Percentiles rank a stretch among this genome's conserved stretches.
These are phyloP conservation scores for Harpalus rubripes DNA, from an alignment of 2,888 invertebrate genomes.

Conservation along the genomic window DNA sequence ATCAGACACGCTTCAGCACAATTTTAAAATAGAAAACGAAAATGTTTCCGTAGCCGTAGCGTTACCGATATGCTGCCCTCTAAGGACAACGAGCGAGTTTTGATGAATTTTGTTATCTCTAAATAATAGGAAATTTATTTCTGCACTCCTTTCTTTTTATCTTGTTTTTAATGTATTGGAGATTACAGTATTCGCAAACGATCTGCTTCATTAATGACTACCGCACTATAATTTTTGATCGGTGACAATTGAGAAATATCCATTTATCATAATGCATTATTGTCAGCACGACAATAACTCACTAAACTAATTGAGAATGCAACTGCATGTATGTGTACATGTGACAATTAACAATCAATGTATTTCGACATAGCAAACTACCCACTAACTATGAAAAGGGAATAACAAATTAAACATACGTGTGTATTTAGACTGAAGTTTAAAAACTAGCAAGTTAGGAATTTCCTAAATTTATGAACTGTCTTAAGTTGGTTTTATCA, in stretches of 20 bases:
- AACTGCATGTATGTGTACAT: not conserved
- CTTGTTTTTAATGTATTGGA: not conserved
- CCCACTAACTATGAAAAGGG: not conserved
- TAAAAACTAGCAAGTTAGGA: too few species aligned
- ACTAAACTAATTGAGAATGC: not conserved
- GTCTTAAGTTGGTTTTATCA: too few species aligned
- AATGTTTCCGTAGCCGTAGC: slow-evolving; percentile 47
- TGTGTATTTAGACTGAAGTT: not conserved
- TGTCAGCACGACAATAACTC: not conserved
- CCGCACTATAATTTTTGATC: not conserved
- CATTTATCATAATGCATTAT: slow-evolving; percentile 2
- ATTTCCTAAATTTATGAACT: too few species aligned
- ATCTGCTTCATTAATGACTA: too few species aligned
- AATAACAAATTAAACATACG: not conserved
- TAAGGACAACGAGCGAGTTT: slow-evolving; percentile 24
- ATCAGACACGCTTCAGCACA: slow-evolving; percentile 70
- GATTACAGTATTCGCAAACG: too few species aligned
- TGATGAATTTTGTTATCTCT: not conserved
- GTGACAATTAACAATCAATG: slow-evolving; percentile 2
- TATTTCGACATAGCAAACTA: not conserved
- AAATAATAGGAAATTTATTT: slow-evolving; percentile 4
- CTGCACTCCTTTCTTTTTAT: not conserved
- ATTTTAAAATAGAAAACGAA: slow-evolving; percentile 70
- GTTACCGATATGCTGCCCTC: not conserved
- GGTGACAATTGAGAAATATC: not conserved